phyloP scores from a whole-genome alignment of 2,113 vertebrate species.

The Cryptotis parvus region DNA sequence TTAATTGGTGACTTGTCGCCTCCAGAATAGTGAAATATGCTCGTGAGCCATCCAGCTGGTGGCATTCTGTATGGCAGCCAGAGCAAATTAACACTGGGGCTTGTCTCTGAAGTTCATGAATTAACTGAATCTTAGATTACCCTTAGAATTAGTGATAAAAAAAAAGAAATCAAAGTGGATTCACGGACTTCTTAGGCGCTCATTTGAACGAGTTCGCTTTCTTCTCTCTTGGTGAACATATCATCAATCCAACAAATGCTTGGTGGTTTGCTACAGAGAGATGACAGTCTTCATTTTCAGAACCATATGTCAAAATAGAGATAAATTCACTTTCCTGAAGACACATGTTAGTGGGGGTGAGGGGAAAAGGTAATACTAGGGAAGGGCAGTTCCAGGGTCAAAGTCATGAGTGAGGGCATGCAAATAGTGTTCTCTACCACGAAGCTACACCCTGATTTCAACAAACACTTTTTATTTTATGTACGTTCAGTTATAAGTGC shows the following conservation, averaged over 20 bases:
- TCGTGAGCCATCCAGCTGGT: not conserved
- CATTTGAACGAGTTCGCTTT: not conserved
- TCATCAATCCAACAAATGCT: not conserved
- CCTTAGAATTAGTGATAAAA: not conserved
- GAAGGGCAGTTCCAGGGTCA: too few relatives aligned
- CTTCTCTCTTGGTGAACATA: not conserved
- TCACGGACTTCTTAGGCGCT: not conserved
- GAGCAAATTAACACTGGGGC: not conserved
- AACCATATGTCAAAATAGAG: not conserved
- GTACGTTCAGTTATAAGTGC: not conserved
- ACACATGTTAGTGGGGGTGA: too few relatives aligned
- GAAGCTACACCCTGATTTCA: too few relatives aligned
- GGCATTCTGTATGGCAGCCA: not conserved
- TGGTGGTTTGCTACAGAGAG: not conserved
- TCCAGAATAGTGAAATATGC: not conserved
- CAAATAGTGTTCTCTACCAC: too few relatives aligned
- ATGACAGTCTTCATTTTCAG: not conserved
- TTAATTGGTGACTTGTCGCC: not conserved
- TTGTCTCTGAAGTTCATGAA: not conserved
- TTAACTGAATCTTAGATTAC: not conserved
- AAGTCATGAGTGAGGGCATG: too few relatives aligned
- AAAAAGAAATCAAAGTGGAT: not conserved
- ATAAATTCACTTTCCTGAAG: not conserved
- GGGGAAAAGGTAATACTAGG: too few relatives aligned
- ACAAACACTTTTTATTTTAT: too few relatives aligned